Percentiles rank a stretch among this genome's conserved stretches.
These are phyloP conservation scores for Leptinotarsa texana DNA, from an alignment of 1,140 invertebrate genomes.

Conservation along the genomic window DNA sequence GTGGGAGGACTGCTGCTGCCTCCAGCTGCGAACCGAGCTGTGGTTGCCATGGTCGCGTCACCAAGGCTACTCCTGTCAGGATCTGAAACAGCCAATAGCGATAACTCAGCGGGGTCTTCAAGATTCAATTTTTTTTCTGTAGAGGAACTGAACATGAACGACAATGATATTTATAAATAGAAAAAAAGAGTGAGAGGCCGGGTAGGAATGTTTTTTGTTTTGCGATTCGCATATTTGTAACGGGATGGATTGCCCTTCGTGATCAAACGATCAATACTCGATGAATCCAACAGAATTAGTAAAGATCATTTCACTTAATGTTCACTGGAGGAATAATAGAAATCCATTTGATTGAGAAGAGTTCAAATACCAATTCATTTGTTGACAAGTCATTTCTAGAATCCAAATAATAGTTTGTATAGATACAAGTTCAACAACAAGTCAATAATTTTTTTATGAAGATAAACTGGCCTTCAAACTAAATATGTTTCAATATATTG, in stretches of 20 bases:
- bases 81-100: constrained; percentile 45
- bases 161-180: background rate
- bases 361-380: too few relatives aligned
- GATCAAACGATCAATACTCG: too few relatives aligned
- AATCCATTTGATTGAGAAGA: too few relatives aligned
- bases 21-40: constrained; percentile 55
- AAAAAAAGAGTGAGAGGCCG: background rate
- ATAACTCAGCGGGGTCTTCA: background rate
- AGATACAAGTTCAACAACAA: too few relatives aligned
- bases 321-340: too few relatives aligned
- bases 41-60: constrained; percentile 54
- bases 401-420: too few relatives aligned
- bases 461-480: too few relatives aligned
- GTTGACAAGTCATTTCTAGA: too few relatives aligned
- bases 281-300: too few relatives aligned
- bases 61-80: constrained; percentile 51
- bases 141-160: background rate
- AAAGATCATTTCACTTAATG: too few relatives aligned
- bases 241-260: background rate
- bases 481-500: too few relatives aligned
- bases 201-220: background rate
- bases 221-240: background rate
- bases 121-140: constrained; percentile 10
- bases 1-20: constrained; percentile 53
- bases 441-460: too few relatives aligned